phyloP scores from a whole-genome alignment of 2,888 invertebrate genomes.

The Eugnorisma glareosa region DNA sequence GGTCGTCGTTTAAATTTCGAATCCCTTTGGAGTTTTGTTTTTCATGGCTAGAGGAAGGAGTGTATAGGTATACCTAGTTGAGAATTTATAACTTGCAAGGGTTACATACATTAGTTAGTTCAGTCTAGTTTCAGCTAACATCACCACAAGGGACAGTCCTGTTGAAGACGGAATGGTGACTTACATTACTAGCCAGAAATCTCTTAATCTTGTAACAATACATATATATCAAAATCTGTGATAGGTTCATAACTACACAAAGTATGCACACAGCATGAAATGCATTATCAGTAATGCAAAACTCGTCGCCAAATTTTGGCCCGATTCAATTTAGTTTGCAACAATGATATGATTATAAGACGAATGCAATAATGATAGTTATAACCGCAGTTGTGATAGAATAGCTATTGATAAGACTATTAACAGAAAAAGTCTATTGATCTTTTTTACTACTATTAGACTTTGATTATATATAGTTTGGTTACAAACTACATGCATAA shows the following conservation, averaged over 20 bases:
- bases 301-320: neutral
- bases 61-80: neutral
- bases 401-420: neutral
- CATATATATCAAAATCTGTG: neutral
- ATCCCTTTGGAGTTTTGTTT: conserved; percentile 16
- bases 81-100: neutral
- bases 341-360: neutral
- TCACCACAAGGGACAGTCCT: neutral
- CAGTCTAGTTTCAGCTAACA: neutral
- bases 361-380: neutral
- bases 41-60: neutral
- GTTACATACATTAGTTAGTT: neutral
- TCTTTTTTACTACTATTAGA: too few relatives aligned
- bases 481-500: conserved; percentile 10
- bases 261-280: neutral
- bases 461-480: too few relatives aligned
- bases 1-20: conserved; percentile 34
- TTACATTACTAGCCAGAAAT: neutral
- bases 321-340: neutral
- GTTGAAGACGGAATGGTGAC: neutral
- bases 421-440: neutral
- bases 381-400: neutral
- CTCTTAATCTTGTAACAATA: neutral
- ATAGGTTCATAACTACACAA: neutral
- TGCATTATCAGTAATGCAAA: neutral